A percentile compares a stretch with the other conserved stretches of the same genome.
These are phyloP conservation scores for human (Homo sapiens) DNA, from an alignment of 2,113 vertebrate species.

Conservation along the genomic window GRCh38 chr2:207521001-207521500, in stretches of 20 bases:
- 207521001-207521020: background rate
- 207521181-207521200: background rate
- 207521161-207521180: background rate
- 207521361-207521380: background rate
- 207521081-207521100: conserved; percentile 23
- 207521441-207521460: background rate
- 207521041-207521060: background rate
- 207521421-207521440: background rate
- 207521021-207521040: conserved; percentile 12
- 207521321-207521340: background rate
- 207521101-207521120: background rate
- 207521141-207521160: too few species aligned
- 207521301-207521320: background rate
- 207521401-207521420: background rate
- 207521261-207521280: background rate
- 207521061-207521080: background rate
- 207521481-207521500: background rate
- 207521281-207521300: background rate
- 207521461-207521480: background rate
- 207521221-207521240: background rate
- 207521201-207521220: background rate
- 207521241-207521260: background rate
- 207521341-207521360: background rate
- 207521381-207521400: background rate
- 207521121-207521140: background rate